Evolutionary conservation across 2,888 invertebrate species (phyloP), one percentile per base, ranked within the genome.

Genomic region (Scaptomyza tumidula): DNA sequence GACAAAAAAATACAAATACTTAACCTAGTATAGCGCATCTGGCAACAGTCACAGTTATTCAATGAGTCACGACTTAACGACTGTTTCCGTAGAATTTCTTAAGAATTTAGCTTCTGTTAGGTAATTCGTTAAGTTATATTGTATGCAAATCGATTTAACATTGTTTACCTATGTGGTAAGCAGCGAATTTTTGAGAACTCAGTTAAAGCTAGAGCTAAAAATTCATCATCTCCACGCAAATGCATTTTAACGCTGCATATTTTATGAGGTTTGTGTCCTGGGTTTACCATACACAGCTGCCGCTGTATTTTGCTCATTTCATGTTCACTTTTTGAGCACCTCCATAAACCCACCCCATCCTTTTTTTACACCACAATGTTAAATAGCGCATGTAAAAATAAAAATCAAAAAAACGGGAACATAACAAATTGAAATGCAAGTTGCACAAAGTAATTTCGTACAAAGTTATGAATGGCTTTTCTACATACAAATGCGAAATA

Each of bases 381-480:
- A 24, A 5, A 16, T 7, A 6, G 41, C 67, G 24, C 37, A 37
- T 24, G 24, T 24, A 24, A 48, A 44, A 46, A 65, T 69, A 54
- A 64, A 19, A 19, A 19, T 19, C 1, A 19, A 19, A 73, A 27
- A 37, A 74, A 16, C 13, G 39, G 39, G 55, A 56, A 46, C 68
- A 76, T 59, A 74, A 71, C 65, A 67, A 80, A 71, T 86, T 80
- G 71, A 80, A 85, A 78, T 80, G 77, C 71, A 70, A 78, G 67
- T 77, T 77, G 79, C 76, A 78, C 86, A 81, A 66, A 78, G 83
- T 76, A 78, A 73, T 75, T 75, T 85, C 68, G 35, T 62, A 55
- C 67, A 76, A 70, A 72, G 78, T 78, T 82, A 67, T 78, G 49
- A 71, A 81, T 60, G 53, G 68, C 60, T 43, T 56, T 70, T 3